Conservation (phyloP, 2,888 invertebrate genomes). For the Holacanthella duospinosa region DNA sequence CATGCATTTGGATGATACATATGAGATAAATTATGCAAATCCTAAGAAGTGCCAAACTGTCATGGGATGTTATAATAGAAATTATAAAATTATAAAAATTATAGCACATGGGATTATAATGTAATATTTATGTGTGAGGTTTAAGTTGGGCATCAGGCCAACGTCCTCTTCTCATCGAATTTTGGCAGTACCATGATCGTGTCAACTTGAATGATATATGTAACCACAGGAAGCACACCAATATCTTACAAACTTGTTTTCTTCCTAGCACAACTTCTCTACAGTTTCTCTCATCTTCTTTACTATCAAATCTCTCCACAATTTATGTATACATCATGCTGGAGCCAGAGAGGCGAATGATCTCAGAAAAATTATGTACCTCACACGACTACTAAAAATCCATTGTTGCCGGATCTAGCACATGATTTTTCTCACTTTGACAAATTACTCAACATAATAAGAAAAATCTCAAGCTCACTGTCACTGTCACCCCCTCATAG, state of each 20-base stretch:
- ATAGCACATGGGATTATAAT: background rate
- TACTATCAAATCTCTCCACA: background rate
- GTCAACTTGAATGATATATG: background rate
- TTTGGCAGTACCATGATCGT: no score
- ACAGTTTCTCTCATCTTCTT: background rate
- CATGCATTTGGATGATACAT: no score
- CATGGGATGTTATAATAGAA: background rate
- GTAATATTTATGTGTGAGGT: background rate
- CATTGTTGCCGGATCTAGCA: background rate
- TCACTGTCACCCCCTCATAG: no score
- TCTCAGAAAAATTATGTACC: background rate
- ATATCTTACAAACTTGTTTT: background rate
- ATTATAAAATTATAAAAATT: background rate
- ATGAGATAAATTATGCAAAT: no score
- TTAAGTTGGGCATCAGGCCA: constrained; percentile 7
- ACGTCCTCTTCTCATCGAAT: constrained; percentile 3
- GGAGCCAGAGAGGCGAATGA: constrained; percentile 3
- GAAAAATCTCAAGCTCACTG: background rate
- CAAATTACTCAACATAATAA: background rate
- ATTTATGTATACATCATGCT: background rate
- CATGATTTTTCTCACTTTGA: background rate
- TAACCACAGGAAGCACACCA: background rate
- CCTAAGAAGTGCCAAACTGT: background rate
- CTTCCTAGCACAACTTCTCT: background rate
- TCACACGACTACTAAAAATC: background rate